Conservation (phyloP, 2,888 invertebrate species). For the Eupithecia exiguata region DNA sequence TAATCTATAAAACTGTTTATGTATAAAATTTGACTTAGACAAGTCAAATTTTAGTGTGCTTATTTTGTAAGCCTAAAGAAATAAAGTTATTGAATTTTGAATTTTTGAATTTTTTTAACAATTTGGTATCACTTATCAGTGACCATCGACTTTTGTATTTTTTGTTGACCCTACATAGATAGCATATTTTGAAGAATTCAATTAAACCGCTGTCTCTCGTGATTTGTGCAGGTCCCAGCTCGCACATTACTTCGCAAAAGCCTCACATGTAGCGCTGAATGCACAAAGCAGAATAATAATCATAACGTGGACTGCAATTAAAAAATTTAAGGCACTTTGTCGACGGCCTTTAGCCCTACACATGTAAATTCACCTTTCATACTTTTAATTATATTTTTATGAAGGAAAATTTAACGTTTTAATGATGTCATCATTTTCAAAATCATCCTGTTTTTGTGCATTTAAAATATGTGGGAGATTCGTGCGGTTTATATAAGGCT, state of each 20-base stretch:
- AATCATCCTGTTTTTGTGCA: constrained; percentile 32
- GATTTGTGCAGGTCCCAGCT: constrained; percentile 44
- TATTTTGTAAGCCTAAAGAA: too few relatives aligned
- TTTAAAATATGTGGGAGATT: constrained; percentile 3
- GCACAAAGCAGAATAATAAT: constrained; percentile 82
- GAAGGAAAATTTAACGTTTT: constrained; percentile 39
- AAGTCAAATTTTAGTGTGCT: too few relatives aligned
- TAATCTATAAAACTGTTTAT: too few relatives aligned
- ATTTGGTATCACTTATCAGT: background rate
- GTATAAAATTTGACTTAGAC: too few relatives aligned
- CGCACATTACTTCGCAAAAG: constrained; percentile 65
- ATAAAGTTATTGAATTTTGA: too few relatives aligned
- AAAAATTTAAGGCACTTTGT: constrained; percentile 83
- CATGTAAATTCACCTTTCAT: constrained; percentile 56
- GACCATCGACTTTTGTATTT: background rate
- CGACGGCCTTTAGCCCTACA: constrained; percentile 62
- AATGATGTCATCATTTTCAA: constrained; percentile 47
- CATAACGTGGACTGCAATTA: constrained; percentile 79
- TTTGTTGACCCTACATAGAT: background rate
- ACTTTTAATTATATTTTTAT: constrained; percentile 45
- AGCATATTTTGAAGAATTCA: background rate
- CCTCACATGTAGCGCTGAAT: constrained; percentile 73
- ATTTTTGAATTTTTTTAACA: too few relatives aligned
- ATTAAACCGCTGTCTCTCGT: constrained; percentile 33
- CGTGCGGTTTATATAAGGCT: constrained; percentile 5